A percentile compares a stretch with the other conserved stretches of the same genome.
phyloP scores from a whole-genome alignment of 37 sponge, comb jelly and placozoan species.

The Haliclona indistincta region DNA sequence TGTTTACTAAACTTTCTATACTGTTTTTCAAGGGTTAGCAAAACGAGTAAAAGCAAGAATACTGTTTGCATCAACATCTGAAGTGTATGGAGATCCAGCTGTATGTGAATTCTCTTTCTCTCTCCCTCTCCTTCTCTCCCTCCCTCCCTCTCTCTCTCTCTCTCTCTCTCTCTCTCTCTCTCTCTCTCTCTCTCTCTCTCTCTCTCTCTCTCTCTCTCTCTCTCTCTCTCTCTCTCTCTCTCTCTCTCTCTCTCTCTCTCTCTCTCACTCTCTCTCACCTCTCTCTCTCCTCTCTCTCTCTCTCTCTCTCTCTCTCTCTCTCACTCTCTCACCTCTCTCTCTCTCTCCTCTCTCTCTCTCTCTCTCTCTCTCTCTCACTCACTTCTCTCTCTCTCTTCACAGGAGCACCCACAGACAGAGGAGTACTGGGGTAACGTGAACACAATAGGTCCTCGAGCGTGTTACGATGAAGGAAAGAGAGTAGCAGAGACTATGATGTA shows the following conservation, averaged over 20 bases:
- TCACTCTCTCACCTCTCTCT: too few relatives aligned
- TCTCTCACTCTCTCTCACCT: too few relatives aligned
- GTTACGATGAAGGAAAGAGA: constrained; percentile 96
- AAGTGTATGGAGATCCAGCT: constrained; percentile 89
- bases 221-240: too few relatives aligned
- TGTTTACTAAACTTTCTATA: background rate
- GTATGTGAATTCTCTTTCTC: background rate
- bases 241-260: too few relatives aligned
- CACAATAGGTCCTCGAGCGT: constrained; percentile 95
- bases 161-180: too few relatives aligned
- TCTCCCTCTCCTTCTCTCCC: too few relatives aligned
- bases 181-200: too few relatives aligned
- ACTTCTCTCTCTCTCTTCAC: background rate
- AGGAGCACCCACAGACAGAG: constrained; percentile 91
- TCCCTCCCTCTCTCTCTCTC: too few relatives aligned
- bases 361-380: too few relatives aligned
- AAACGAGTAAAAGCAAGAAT: constrained; percentile 78
- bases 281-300: too few relatives aligned
- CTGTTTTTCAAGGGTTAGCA: constrained; percentile 63
- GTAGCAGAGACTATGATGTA: constrained; percentile 95
- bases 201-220: too few relatives aligned
- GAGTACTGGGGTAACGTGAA: constrained; percentile 93
- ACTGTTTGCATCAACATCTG: constrained; percentile 91
- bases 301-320: too few relatives aligned
- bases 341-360: background rate